Percentiles rank a stretch among this genome's conserved stretches.
These are phyloP conservation scores for Meteorus sp. DNA, from an alignment of 1,140 invertebrate species.

Conservation along the genomic window DNA sequence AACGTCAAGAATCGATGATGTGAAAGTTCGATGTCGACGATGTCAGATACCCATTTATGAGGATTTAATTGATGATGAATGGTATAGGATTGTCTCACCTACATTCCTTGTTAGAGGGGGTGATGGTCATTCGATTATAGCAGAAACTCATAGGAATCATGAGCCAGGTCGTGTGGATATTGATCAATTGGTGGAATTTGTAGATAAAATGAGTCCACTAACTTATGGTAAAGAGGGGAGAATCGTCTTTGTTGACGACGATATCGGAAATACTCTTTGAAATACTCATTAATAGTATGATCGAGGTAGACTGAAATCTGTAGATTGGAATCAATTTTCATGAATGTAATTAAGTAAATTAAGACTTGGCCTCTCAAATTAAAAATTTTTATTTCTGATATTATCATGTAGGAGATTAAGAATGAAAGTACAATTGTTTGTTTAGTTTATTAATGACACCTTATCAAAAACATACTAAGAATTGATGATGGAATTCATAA, in stretches of 20 bases:
- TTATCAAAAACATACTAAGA: too few species aligned
- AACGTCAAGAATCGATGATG: constrained; percentile 25
- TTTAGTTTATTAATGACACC: too few species aligned
- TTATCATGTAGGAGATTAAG: too few species aligned
- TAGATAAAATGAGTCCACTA: constrained; percentile 39
- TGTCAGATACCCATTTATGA: constrained; percentile 69
- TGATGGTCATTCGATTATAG: constrained; percentile 59
- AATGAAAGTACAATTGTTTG: too few species aligned
- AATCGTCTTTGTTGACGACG: constrained; percentile 19
- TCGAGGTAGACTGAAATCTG: too few species aligned
- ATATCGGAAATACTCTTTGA: neutral
- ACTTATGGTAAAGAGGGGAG: constrained; percentile 35
- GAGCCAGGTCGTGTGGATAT: constrained; percentile 33
- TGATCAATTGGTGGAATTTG: constrained; percentile 32
- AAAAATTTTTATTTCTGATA: too few species aligned
- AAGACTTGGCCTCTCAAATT: too few species aligned
- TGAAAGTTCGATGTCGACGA: constrained; percentile 59
- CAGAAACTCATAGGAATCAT: constrained; percentile 35
- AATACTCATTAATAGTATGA: too few species aligned
- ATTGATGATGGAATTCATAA: neutral
- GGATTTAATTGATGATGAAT: constrained; percentile 53
- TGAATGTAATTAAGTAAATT: too few species aligned
- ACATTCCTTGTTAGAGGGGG: constrained; percentile 70
- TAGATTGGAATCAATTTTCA: too few species aligned
- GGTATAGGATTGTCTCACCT: constrained; percentile 66